phyloP scores from a whole-genome alignment of 64 coral and sea anemone species.

The Cladopsammia gracilis region DNA sequence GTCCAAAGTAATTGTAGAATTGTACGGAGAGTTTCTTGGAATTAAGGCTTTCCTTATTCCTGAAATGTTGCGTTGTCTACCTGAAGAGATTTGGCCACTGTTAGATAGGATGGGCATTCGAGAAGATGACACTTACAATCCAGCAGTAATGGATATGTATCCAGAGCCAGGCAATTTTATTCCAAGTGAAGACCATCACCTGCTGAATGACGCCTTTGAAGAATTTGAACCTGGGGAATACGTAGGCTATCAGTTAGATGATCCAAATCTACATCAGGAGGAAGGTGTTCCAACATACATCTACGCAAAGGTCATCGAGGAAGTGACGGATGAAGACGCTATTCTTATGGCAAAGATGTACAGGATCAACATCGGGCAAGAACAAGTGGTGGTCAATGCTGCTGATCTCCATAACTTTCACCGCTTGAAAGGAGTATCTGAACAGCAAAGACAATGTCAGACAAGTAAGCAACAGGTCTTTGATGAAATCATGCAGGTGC shows the following conservation, averaged over 20 bases:
- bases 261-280: conserved; percentile 69
- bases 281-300: conserved; percentile 72
- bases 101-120: conserved; percentile 48
- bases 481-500: background rate
- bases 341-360: conserved; percentile 40
- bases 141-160: background rate
- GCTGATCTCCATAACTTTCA: conserved; percentile 71
- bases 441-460: background rate
- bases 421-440: conserved; percentile 19
- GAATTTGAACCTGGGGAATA: conserved; percentile 75
- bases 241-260: conserved; percentile 81
- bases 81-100: conserved; percentile 19
- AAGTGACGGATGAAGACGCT: conserved; percentile 23
- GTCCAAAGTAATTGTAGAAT: conserved; percentile 53
- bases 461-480: background rate
- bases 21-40: conserved; percentile 43
- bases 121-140: conserved; percentile 22
- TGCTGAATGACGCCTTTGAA: no score
- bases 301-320: conserved; percentile 72
- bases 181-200: conserved; percentile 67
- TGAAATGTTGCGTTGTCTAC: conserved; percentile 34
- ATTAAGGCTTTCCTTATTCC: conserved; percentile 19
- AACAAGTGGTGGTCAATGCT: conserved; percentile 50
- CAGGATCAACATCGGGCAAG: conserved; percentile 73
- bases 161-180: conserved; percentile 72